Evolutionary conservation across 2,888 invertebrate species (phyloP), one percentile per base, ranked within the genome.

Genomic region (Cinara cedri): DNA sequence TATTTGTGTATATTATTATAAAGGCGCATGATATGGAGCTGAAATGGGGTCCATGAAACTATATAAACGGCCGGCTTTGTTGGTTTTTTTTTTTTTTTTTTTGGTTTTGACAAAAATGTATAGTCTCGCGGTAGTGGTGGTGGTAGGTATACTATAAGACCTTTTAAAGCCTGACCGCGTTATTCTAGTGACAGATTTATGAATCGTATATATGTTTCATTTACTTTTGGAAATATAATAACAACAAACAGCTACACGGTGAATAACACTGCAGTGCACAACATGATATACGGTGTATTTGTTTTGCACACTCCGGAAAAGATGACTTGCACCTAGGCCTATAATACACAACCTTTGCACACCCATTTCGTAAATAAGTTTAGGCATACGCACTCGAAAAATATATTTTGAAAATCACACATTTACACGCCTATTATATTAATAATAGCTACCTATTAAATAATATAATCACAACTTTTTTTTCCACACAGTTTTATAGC

Each of bases 41-140:
- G 46, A 57, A 75, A 78, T 60, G 49, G 76, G 68, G 76, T 78
- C 57, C 49, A 34, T 60, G 49, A 78, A 34, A 78, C 68, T 68
- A 57, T 57, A 78, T 78, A 70, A 78, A 78, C 26, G 49, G 46
- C 57, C 57, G 57, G 76, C 68, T 78, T 74, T 10, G 71, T 42
- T 49, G 13, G 3, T n/a, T 34, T 62, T 42, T 62, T 42, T 34
- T 62, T 62, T 71, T 54, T 46, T 72, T 54, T 44, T 63, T 51
- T 74, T 66, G 68, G 68, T 78, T 78, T 78, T 78, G 76, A 78
- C 76, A 78, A 78, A 68, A 78, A 78, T 78, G 68, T 78, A 78
- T 78, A 57, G 76, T 68, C 68, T 70, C 49, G 49, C 26, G 55
- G 76, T 68, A 76, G n/a, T 34, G 34, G 34, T 6, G 34, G 34